A percentile compares a stretch with the other conserved stretches of the same genome.
Evolutionary conservation across 2,888 invertebrate species (phyloP).

Genomic region (Scaptomyza reducta): DNA sequence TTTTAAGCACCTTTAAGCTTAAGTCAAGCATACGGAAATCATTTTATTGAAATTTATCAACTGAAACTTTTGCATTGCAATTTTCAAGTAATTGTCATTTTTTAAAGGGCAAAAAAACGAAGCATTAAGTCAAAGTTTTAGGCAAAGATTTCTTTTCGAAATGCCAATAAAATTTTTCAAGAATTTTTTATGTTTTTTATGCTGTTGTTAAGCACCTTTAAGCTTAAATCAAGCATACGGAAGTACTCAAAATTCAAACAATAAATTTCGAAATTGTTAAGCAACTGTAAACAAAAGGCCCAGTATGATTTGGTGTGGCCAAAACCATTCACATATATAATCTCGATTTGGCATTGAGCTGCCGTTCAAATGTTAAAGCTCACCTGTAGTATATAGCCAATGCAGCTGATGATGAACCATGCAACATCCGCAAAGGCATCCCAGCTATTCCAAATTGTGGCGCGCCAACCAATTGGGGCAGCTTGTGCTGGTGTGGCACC

Average conservation of each 20-base stretch:
- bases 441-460: conserved; percentile 69
- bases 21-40: conserved; percentile 21
- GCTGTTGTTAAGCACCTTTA: conserved; percentile 12
- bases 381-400: conserved; percentile 80
- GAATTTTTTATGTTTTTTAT: background rate
- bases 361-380: conserved; percentile 4
- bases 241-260: conserved; percentile 23
- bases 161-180: no score
- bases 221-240: conserved; percentile 20
- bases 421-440: conserved; percentile 79
- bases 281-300: conserved; percentile 32
- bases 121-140: no score
- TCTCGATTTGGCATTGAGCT: conserved; percentile 21
- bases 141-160: no score
- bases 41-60: conserved; percentile 28
- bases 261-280: conserved; percentile 16
- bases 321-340: background rate
- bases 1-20: conserved; percentile 5
- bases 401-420: conserved; percentile 81
- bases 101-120: no score
- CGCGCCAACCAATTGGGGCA: conserved; percentile 36
- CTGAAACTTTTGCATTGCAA: background rate
- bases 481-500: conserved; percentile 19
- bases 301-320: conserved; percentile 13
- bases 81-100: background rate